Base-by-base conservation (phyloP, 2,797 vertebrate species). In the Sebastes jordani region DNA sequence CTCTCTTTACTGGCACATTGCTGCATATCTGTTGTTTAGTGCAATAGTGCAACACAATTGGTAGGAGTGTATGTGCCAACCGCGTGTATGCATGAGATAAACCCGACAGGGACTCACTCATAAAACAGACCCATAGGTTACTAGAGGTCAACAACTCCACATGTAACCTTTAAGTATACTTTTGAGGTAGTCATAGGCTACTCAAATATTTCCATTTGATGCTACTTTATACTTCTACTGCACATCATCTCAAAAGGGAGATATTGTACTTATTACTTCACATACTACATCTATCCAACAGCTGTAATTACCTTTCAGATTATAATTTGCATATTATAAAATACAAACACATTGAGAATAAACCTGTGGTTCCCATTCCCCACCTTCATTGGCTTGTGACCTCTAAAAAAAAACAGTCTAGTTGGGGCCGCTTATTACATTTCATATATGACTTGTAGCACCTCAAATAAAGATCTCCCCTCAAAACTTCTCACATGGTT, bases 381-480 rank as follows among this genome's bases (percentile, higher is more conserved):
- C 2, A 14, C 30, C 7, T 18, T 62, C 2, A 18, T 16, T 32
- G 13, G 14, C 38, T 8, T 9, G 14, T 8, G 9, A 23, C 20
- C 4, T 65, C 16, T 61, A 11, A 16, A 61, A 27, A 23, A 25
- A 27, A 27, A 46, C 4, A 20, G 25, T 68, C 11, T 16, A 55
- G n/a, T 32, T 32, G 0, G 36, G 36, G 36, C 36, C 0, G 13
- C 5, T 25, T 0, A 23, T 10, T 32, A 56, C 22, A 58, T 36
- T 0, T 1, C 14, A 10, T 1, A 18, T 55, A 0, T 23, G 11
- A 23, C 6, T 38, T 63, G 7, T 7, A 8, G 20, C 0, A 14
- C 20, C 5, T 30, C 42, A 38, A 36, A 36, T 0, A 32, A 69
- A 25, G 52, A 22, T 16, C 20, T 54, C 11, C 49, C 49, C 18